Evolutionary conservation across 23 tunicate genomes (phyloP), one percentile per base, ranked within the genome.

Genomic region (Ascidia mentula): DNA sequence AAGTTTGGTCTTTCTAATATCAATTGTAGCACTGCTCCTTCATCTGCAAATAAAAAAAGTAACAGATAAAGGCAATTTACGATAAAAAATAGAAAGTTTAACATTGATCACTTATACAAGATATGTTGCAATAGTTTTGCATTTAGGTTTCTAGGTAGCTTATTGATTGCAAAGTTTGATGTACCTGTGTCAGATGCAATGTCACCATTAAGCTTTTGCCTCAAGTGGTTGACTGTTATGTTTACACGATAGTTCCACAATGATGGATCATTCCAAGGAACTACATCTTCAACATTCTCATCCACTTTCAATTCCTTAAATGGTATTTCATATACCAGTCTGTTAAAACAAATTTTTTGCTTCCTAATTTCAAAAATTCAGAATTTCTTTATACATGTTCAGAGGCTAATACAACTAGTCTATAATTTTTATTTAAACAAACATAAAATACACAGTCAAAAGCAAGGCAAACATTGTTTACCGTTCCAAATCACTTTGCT

Each of bases 261-360:
- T 17, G n/a, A 81, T 20, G 75, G 53, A 12, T 72, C 38, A 69
- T 69, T 6, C 69, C 30, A 33, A 8, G 69, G 20, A 4, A 72
- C 85, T 1, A 32, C 3, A 69, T 80, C 76, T 31, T 71, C 69
- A 36, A 9, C 72, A 40, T 18, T n/a, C n/a, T n/a, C n/a, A n/a
- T n/a, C 8, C 61, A 9, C 60, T 13, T 17, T 45, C 60, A 34
- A 18, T 18, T 38, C 40, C 12, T 18, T 53, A 3, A 7, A 37
- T n/a, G 82, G 79, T 38, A 82, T 40, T 69, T 88, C 92, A 31
- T 82, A 86, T 34, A 82, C 92, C 60, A 88, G 59, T 69, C 92
- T 88, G 53, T 15, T 9, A 42, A 42, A n/a, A n/a, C n/a, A n/a
- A n/a, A n/a, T n/a, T n/a, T n/a, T n/a, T n/a, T n/a, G n/a, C n/a